A percentile compares a stretch with the other conserved stretches of the same genome.
These are phyloP conservation scores for Alviniconcha strummeri DNA, from an alignment of 2,888 invertebrate species.

Conservation along the genomic window DNA sequence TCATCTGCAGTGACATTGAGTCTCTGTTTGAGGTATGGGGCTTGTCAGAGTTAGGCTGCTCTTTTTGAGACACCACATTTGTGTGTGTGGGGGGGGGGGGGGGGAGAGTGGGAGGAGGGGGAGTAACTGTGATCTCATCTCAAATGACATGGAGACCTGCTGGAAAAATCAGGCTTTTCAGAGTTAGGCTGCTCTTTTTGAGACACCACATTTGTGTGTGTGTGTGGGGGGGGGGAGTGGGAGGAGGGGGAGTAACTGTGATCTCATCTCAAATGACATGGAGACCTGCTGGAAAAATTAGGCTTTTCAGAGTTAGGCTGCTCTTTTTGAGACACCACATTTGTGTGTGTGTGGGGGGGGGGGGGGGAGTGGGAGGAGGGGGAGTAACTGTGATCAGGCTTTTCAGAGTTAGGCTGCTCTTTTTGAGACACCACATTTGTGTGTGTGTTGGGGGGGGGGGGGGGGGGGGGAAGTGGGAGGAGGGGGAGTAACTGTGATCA, in stretches of 20 bases:
- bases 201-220: too few species aligned
- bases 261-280: conserved; percentile 66
- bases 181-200: conserved; percentile 49
- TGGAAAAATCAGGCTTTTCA: conserved; percentile 59
- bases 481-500: too few species aligned
- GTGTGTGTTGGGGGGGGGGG: too few species aligned
- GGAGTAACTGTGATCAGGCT: conserved; percentile 47
- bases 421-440: too few species aligned
- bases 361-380: too few species aligned
- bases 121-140: conserved; percentile 53
- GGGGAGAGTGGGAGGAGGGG: too few species aligned
- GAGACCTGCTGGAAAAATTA: conserved; percentile 58
- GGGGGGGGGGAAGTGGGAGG: too few species aligned
- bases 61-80: too few species aligned
- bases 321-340: too few species aligned
- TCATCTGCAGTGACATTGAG: conserved; percentile 66
- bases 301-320: conserved; percentile 62
- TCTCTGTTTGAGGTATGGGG: conserved; percentile 57
- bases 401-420: conserved; percentile 59
- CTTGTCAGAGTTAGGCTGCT: conserved; percentile 59
- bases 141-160: conserved; percentile 65
- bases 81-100: too few species aligned
- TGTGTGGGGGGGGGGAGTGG: too few species aligned
- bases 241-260: conserved; percentile 25
- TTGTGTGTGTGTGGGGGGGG: too few species aligned